phyloP scores from a whole-genome alignment of 2,113 vertebrate genomes.

The Xenotilapia flavipinnis region DNA sequence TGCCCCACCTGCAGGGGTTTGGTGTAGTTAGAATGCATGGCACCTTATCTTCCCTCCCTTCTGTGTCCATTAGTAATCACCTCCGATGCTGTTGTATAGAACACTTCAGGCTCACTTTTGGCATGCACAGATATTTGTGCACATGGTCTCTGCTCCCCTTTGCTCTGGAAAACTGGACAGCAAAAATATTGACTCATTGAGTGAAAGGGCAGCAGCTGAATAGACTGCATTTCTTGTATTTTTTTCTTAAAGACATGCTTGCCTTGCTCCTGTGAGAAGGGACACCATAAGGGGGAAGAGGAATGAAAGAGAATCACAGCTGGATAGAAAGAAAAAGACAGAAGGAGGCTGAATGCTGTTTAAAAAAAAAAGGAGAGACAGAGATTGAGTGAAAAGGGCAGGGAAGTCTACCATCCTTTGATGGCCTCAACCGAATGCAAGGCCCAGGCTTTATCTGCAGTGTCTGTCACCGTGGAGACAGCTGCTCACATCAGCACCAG shows the following conservation, averaged over 20 bases:
- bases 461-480: constrained; percentile 69
- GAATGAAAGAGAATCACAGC: constrained; percentile 6
- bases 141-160: background rate
- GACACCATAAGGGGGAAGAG: background rate
- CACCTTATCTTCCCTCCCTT: background rate
- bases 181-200: constrained; percentile 23
- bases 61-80: constrained; percentile 24
- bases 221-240: background rate
- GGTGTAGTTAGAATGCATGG: background rate
- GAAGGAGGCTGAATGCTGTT: background rate
- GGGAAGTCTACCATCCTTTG: constrained; percentile 45
- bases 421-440: constrained; percentile 37
- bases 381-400: constrained; percentile 37
- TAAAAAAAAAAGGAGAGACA: background rate
- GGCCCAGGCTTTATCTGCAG: constrained; percentile 52
- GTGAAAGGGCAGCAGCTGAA: constrained; percentile 26
- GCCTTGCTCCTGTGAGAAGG: background rate
- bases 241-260: background rate
- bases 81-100: background rate
- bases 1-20: background rate
- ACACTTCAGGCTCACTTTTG: background rate
- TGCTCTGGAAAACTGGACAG: background rate
- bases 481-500: constrained; percentile 65
- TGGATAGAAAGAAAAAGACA: background rate
- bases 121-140: background rate